These are phyloP conservation scores for Heliconius sara DNA, from an alignment of 2,888 invertebrate genomes.

Conservation along the genomic window DNA sequence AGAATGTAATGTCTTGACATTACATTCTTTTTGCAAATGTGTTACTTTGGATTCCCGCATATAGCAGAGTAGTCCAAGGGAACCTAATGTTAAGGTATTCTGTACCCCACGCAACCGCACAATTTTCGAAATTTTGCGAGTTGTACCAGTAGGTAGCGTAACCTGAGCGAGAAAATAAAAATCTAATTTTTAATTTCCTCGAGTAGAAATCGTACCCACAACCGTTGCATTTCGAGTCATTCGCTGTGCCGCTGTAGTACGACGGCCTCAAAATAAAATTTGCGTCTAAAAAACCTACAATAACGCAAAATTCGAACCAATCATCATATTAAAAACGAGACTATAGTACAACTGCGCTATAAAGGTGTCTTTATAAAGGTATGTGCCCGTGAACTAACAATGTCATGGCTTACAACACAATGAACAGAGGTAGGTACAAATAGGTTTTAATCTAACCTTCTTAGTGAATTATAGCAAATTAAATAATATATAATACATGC, in stretches of 20 bases:
- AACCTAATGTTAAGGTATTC: too few species aligned
- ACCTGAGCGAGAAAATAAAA: too few species aligned
- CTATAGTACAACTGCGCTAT: not conserved
- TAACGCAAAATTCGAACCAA: not conserved
- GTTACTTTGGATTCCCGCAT: too few species aligned
- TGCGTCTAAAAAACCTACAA: not conserved
- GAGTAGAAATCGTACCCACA: not conserved
- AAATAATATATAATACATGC: not conserved
- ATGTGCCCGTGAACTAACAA: slow-evolving; percentile 19
- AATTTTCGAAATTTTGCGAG: too few species aligned
- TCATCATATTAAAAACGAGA: not conserved
- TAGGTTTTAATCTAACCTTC: slow-evolving; percentile 5
- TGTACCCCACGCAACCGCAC: too few species aligned
- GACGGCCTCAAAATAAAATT: too few species aligned
- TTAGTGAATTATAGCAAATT: slow-evolving; percentile 8
- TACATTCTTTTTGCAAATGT: too few species aligned
- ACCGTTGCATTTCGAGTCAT: not conserved
- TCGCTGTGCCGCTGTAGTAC: not conserved
- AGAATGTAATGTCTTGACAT: too few species aligned
- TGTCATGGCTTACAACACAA: slow-evolving; percentile 23
- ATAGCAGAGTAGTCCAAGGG: too few species aligned
- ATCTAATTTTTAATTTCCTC: too few species aligned
- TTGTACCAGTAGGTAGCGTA: too few species aligned
- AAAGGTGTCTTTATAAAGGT: not conserved
- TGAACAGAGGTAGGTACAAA: slow-evolving; percentile 12